A percentile compares a stretch with the other conserved stretches of the same genome.
These are phyloP conservation scores for Lasioglossum oenotherae DNA, from an alignment of 2,888 invertebrate genomes.

Conservation along the genomic window DNA sequence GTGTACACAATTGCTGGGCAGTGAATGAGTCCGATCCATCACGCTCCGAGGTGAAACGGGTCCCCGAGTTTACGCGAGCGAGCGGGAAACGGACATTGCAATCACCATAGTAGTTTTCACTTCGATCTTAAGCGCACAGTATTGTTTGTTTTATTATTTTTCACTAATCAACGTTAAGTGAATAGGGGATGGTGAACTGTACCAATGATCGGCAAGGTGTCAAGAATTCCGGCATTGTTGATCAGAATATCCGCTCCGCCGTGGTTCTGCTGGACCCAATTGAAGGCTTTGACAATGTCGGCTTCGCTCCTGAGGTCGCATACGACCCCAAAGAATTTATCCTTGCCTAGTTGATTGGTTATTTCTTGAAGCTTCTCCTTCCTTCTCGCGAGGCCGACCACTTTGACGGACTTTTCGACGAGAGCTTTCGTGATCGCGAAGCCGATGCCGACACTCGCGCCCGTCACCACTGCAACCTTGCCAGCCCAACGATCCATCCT, in stretches of 20 bases:
- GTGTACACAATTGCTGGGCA: too few species aligned
- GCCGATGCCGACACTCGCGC: slow-evolving; percentile 89
- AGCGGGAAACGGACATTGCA: too few species aligned
- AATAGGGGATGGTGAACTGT: not conserved
- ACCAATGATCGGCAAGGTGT: not conserved
- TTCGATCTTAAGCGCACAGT: too few species aligned
- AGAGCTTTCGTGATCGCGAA: slow-evolving; percentile 84
- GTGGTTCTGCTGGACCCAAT: slow-evolving; percentile 84
- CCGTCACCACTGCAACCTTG: slow-evolving; percentile 88
- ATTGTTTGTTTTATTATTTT: too few species aligned
- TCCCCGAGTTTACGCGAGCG: too few species aligned
- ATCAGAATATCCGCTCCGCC: slow-evolving; percentile 87
- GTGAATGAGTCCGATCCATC: too few species aligned
- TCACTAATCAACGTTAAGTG: too few species aligned
- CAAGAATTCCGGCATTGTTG: slow-evolving; percentile 86
- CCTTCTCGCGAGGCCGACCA: slow-evolving; percentile 86
- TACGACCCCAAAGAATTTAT: slow-evolving; percentile 75
- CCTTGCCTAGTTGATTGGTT: slow-evolving; percentile 50
- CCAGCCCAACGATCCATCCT: slow-evolving; percentile 87
- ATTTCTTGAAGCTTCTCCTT: slow-evolving; percentile 83
- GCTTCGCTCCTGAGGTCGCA: slow-evolving; percentile 86
- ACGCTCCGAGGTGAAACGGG: too few species aligned
- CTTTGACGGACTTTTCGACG: slow-evolving; percentile 85
- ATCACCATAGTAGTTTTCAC: too few species aligned
- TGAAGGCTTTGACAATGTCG: slow-evolving; percentile 86